Conservation (phyloP, 2,797 vertebrate species). For the Microcaecilia unicolor region DNA sequence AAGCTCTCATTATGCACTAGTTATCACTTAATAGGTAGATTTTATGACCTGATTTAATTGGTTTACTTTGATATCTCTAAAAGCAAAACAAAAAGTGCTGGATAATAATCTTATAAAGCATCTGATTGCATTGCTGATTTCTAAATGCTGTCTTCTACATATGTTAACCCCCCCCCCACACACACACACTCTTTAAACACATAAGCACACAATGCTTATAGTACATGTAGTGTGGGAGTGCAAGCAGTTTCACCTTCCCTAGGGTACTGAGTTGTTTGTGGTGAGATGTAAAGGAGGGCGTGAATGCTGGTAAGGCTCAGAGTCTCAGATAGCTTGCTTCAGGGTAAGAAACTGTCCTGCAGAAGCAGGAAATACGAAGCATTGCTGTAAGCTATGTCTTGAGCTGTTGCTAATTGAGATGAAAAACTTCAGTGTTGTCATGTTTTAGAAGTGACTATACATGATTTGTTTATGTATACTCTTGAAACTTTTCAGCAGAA, state of each 20-base stretch:
- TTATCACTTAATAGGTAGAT: conserved; percentile 14
- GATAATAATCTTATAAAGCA: background rate
- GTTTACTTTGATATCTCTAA: conserved; percentile 3
- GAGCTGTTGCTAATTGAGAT: conserved; percentile 27
- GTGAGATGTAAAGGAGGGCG: conserved; percentile 18
- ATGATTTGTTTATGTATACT: no score
- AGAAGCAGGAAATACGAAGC: conserved; percentile 42
- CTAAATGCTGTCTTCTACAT: background rate
- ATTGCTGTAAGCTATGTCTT: conserved; percentile 58
- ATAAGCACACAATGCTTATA: background rate
- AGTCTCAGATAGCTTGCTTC: conserved; percentile 35
- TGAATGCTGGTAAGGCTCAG: conserved; percentile 21
- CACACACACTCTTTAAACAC: no score
- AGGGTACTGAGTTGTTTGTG: conserved; percentile 17
- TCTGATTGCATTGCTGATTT: background rate
- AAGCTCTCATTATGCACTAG: conserved; percentile 5
- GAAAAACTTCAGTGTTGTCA: conserved; percentile 7
- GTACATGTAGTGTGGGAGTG: conserved; percentile 3
- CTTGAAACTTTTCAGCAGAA: no score
- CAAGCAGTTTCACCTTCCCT: conserved; percentile 28
- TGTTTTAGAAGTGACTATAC: no score
- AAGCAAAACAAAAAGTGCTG: background rate
- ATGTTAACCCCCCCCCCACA: background rate
- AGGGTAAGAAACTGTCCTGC: conserved; percentile 53
- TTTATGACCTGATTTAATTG: conserved; percentile 17